Evolutionary conservation across 1,140 invertebrate genomes (phyloP).

Genomic region (Stegodyphus mimosarum): DNA sequence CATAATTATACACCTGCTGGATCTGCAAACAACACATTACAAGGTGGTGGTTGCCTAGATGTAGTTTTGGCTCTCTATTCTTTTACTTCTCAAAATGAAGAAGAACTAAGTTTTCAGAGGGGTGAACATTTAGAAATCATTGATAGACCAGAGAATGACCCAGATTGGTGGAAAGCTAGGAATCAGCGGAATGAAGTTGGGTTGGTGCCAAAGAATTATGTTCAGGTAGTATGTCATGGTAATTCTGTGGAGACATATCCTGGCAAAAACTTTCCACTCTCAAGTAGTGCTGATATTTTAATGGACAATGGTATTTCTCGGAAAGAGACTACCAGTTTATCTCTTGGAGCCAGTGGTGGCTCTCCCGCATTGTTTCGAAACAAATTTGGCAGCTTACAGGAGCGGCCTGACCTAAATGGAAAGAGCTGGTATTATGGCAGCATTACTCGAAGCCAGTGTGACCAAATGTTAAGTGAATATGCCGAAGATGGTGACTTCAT

Average conservation of each 20-base stretch:
- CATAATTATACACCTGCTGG: constrained; percentile 91
- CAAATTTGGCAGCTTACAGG: constrained; percentile 63
- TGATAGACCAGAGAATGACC: constrained; percentile 93
- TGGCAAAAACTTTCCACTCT: constrained; percentile 55
- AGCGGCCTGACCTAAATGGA: constrained; percentile 78
- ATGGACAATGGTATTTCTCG: constrained; percentile 46
- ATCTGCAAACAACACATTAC: constrained; percentile 53
- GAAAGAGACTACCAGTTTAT: constrained; percentile 50
- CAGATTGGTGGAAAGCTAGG: constrained; percentile 97
- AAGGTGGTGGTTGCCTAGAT: constrained; percentile 73
- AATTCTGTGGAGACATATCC: constrained; percentile 53
- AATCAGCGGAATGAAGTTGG: constrained; percentile 91
- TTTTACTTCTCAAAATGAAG: constrained; percentile 94
- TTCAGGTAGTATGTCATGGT: constrained; percentile 74
- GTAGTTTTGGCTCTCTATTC: constrained; percentile 94
- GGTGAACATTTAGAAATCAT: constrained; percentile 94
- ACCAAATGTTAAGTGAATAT: constrained; percentile 90
- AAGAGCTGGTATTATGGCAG: constrained; percentile 97
- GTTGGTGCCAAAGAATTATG: constrained; percentile 95
- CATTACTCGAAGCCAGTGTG: constrained; percentile 94
- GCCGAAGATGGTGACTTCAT: constrained; percentile 98
- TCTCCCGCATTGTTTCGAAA: constrained; percentile 48
- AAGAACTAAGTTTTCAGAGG: constrained; percentile 97
- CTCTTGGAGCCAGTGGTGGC: constrained; percentile 53
- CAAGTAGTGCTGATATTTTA: constrained; percentile 55